Evolutionary conservation across 1,140 invertebrate genomes (phyloP).

Genomic region (Pseudobourletiella spinata): DNA sequence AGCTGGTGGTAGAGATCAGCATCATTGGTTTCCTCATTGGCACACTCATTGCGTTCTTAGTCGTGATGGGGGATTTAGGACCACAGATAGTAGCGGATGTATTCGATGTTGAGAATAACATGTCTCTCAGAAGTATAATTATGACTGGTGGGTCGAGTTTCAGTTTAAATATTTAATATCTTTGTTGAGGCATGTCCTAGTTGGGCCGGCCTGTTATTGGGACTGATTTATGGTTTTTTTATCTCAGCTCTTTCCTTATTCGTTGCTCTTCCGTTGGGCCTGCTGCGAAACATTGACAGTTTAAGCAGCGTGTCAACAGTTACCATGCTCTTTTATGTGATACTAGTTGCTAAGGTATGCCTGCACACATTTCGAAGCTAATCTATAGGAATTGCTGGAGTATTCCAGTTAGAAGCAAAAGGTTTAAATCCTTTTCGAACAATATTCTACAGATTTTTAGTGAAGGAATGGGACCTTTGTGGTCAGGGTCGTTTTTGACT

Average conservation of each 20-base stretch:
- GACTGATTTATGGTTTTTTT: no score
- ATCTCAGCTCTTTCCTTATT: slow-evolving; percentile 58
- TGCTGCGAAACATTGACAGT: slow-evolving; percentile 85
- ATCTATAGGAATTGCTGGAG: no score
- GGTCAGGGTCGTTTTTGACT: slow-evolving; percentile 60
- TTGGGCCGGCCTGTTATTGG: no score
- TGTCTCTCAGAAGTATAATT: slow-evolving; percentile 53
- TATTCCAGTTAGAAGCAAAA: no score
- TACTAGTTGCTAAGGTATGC: slow-evolving; percentile 75
- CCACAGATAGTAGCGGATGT: slow-evolving; percentile 79
- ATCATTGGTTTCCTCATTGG: slow-evolving; percentile 91
- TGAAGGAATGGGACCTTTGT: slow-evolving; percentile 63
- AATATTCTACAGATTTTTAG: slow-evolving; percentile 54
- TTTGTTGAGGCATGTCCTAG: no score
- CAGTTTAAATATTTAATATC: no score
- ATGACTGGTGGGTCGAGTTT: slow-evolving; percentile 44
- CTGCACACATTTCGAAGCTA: background rate
- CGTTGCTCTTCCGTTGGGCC: slow-evolving; percentile 79
- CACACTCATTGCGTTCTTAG: slow-evolving; percentile 91
- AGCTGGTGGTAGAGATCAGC: slow-evolving; percentile 79
- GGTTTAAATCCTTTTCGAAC: slow-evolving; percentile 33
- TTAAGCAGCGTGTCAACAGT: slow-evolving; percentile 75
- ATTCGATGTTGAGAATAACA: slow-evolving; percentile 60
- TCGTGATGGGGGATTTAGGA: slow-evolving; percentile 93
- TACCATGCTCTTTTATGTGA: slow-evolving; percentile 82